These are phyloP conservation scores for Parazoanthus swiftii DNA, from an alignment of 92 coral and sea anemone genomes.

Conservation along the genomic window DNA sequence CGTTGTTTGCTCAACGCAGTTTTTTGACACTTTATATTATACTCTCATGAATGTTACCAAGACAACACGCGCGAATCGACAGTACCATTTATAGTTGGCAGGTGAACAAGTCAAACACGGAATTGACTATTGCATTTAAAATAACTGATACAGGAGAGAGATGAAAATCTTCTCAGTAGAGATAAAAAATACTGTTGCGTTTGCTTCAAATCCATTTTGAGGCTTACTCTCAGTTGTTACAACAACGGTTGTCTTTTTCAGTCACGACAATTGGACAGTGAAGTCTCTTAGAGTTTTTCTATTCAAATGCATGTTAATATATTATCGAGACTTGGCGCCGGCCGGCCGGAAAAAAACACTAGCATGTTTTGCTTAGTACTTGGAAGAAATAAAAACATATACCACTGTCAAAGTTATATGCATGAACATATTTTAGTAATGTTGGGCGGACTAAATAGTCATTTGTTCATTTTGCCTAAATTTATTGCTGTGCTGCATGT, in stretches of 20 bases:
- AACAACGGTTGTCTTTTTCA: background rate
- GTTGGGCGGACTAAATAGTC: background rate
- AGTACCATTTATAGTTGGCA: constrained; percentile 14
- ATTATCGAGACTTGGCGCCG: background rate
- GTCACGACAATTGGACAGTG: background rate
- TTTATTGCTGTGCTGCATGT: background rate
- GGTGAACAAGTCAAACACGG: constrained; percentile 3
- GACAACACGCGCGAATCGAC: constrained; percentile 16
- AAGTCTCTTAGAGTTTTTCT: background rate
- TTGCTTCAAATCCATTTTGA: background rate
- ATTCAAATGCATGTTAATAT: background rate
- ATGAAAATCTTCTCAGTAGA: background rate
- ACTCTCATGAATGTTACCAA: background rate
- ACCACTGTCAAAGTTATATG: background rate
- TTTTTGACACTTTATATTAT: constrained; percentile 26
- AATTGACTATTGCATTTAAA: background rate
- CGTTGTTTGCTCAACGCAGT: constrained; percentile 3
- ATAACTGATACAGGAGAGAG: background rate
- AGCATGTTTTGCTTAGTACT: background rate
- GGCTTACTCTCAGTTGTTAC: background rate
- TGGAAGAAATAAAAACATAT: background rate
- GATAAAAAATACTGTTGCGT: background rate
- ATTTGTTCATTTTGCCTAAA: background rate
- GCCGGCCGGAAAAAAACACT: background rate
- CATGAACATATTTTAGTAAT: background rate